phyloP scores from a whole-genome alignment of 2,797 vertebrate genomes.

The Sebastes diaconus region DNA sequence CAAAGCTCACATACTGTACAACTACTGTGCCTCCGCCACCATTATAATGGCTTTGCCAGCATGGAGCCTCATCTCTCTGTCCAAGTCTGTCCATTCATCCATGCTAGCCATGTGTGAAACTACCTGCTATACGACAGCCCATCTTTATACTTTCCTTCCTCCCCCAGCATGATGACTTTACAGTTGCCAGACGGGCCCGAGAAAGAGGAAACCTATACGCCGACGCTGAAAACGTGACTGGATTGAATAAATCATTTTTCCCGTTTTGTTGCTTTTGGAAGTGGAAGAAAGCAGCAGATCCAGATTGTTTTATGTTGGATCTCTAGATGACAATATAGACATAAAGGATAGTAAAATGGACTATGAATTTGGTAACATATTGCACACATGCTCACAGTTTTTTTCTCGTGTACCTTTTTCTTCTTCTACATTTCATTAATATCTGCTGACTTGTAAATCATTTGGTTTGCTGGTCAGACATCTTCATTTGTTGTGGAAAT shows the following conservation, averaged over 20 bases:
- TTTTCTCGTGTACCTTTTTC: neutral
- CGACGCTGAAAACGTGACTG: constrained; percentile 39
- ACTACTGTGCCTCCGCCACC: neutral
- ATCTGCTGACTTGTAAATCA: neutral
- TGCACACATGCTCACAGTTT: neutral
- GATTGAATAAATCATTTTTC: constrained; percentile 38
- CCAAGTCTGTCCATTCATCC: constrained; percentile 20
- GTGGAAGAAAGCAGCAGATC: constrained; percentile 8
- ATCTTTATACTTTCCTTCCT: constrained; percentile 55
- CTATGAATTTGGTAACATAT: neutral
- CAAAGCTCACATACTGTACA: constrained; percentile 22
- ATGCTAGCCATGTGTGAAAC: constrained; percentile 23
- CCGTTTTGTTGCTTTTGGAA: constrained; percentile 20
- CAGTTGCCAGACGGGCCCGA: constrained; percentile 37
- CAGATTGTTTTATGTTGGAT: constrained; percentile 15
- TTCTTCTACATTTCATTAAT: neutral
- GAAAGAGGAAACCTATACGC: constrained; percentile 37
- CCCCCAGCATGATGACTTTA: constrained; percentile 38
- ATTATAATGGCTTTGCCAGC: constrained; percentile 58
- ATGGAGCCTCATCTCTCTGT: constrained; percentile 13
- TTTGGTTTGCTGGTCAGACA: neutral
- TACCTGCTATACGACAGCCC: neutral
- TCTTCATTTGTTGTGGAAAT: neutral
- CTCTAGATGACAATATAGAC: neutral
- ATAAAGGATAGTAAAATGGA: neutral